Percentiles rank a stretch among this genome's conserved stretches.
These are phyloP conservation scores for Stigmatopora nigra DNA, from an alignment of 2,113 vertebrate genomes.

Conservation along the genomic window DNA sequence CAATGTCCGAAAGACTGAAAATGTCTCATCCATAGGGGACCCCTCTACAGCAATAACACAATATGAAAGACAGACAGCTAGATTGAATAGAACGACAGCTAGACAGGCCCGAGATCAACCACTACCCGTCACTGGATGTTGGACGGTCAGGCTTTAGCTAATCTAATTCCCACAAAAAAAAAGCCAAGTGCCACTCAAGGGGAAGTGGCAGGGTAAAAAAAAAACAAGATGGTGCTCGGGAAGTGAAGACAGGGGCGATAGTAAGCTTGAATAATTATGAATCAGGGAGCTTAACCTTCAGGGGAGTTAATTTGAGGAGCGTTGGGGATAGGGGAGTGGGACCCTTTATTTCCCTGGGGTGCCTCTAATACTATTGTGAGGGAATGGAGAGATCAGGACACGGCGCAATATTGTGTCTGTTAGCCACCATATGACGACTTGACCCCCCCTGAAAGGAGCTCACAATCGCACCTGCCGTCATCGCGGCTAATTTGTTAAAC, in stretches of 20 bases:
- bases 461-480: slow-evolving; percentile 73
- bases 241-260: slow-evolving; percentile 28
- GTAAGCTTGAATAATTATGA: slow-evolving; percentile 74
- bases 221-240: slow-evolving; percentile 31
- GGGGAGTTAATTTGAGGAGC: slow-evolving; percentile 77
- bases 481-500: slow-evolving; percentile 76
- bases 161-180: slow-evolving; percentile 69
- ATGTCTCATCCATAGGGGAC: slow-evolving; percentile 66
- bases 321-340: slow-evolving; percentile 60
- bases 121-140: slow-evolving; percentile 62
- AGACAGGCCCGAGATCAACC: slow-evolving; percentile 73
- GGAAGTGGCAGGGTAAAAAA: slow-evolving; percentile 56
- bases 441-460: slow-evolving; percentile 60
- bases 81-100: slow-evolving; percentile 73
- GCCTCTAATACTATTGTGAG: slow-evolving; percentile 72
- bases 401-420: slow-evolving; percentile 75
- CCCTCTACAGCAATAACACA: slow-evolving; percentile 64
- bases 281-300: slow-evolving; percentile 73
- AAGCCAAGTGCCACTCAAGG: slow-evolving; percentile 71
- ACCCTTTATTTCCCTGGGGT: slow-evolving; percentile 77
- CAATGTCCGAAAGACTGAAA: slow-evolving; percentile 55
- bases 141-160: slow-evolving; percentile 70
- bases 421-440: slow-evolving; percentile 73
- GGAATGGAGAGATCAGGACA: slow-evolving; percentile 75
- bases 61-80: slow-evolving; percentile 69